A percentile compares a stretch with the other conserved stretches of the same genome.
Conservation (phyloP, 2,888 invertebrate species). For the Netelia inedita region DNA sequence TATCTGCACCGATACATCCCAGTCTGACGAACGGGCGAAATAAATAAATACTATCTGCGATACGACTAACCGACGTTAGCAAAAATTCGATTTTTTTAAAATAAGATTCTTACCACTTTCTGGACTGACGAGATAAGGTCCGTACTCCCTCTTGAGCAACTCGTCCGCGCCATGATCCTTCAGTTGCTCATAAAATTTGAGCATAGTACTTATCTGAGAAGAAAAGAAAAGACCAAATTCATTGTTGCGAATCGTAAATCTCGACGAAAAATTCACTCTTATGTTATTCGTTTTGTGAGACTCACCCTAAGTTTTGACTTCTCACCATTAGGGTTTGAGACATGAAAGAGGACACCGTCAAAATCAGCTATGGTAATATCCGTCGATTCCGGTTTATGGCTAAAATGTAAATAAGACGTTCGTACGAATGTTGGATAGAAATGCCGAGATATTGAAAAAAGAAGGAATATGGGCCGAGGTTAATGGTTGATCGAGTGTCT, state of each 20-base stretch:
- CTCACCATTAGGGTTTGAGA: conserved; percentile 98
- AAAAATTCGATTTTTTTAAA: no score
- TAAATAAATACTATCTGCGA: neutral
- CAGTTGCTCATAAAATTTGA: conserved; percentile 99
- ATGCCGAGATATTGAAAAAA: neutral
- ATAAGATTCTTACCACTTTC: conserved; percentile 90
- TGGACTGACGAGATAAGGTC: conserved; percentile 91
- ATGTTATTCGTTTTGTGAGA: neutral
- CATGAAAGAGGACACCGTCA: conserved; percentile 99
- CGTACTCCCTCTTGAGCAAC: conserved; percentile 97
- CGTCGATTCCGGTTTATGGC: conserved; percentile 97
- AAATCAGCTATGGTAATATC: conserved; percentile 98
- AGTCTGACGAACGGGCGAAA: conserved; percentile 87
- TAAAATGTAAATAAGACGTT: conserved; percentile 86
- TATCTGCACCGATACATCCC: conserved; percentile 96
- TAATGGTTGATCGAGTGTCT: conserved; percentile 50
- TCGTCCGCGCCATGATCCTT: conserved; percentile 99
- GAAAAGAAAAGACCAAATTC: conserved; percentile 11
- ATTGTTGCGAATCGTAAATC: neutral
- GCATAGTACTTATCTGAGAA: conserved; percentile 96
- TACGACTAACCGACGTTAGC: no score
- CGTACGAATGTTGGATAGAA: neutral
- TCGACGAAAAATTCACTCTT: neutral
- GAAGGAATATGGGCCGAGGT: conserved; percentile 58
- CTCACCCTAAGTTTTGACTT: conserved; percentile 98